Evolutionary conservation across 2,113 vertebrate species (phyloP).

Genomic region (Entomyzon cyanotis): DNA sequence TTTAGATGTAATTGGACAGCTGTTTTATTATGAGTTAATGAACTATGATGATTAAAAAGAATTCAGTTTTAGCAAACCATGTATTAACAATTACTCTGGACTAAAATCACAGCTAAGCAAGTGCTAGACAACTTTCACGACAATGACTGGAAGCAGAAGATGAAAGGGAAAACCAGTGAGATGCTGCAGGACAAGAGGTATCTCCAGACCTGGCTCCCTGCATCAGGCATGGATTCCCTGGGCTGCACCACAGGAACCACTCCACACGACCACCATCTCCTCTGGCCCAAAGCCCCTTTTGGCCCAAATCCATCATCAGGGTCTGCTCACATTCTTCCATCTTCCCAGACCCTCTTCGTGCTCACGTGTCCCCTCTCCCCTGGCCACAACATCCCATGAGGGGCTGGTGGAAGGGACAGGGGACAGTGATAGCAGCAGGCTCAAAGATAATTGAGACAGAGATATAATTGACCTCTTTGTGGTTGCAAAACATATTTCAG

Average conservation of each 20-base stretch:
- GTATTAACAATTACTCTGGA: not conserved
- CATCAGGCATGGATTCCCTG: not conserved
- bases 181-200: not conserved
- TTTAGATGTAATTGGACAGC: slow-evolving; percentile 43
- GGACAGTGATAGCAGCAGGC: not conserved
- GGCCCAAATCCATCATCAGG: not conserved
- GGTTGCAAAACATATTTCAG: not conserved
- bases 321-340: not conserved
- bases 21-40: slow-evolving; percentile 53
- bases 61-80: not conserved
- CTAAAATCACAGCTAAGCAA: not conserved
- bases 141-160: not conserved
- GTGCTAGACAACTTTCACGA: not conserved
- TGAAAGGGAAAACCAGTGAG: not conserved
- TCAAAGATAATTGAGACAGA: not conserved
- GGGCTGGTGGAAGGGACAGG: not conserved
- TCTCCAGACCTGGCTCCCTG: not conserved
- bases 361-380: not conserved
- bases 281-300: not conserved
- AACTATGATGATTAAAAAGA: slow-evolving; percentile 31
- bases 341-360: not conserved
- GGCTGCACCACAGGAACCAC: not conserved
- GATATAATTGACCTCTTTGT: not conserved
- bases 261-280: not conserved
- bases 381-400: fast-evolving